Evolutionary conservation across 2,113 vertebrate genomes (phyloP).

Genomic region (Microtus richardsoni): DNA sequence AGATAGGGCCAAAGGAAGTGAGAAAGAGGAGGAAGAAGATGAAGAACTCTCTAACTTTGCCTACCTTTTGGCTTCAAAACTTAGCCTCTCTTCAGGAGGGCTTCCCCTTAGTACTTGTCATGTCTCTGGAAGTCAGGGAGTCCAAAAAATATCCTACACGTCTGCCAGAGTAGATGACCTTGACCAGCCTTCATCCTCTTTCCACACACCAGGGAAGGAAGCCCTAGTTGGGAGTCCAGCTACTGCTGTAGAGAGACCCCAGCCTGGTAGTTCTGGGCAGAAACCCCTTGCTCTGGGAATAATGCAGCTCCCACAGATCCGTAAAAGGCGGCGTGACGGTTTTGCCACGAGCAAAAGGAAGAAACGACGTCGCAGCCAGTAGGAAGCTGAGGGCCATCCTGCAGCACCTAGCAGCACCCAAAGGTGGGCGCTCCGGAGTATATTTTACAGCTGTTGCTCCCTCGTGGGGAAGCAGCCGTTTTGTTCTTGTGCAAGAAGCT

Average conservation of each 20-base stretch:
- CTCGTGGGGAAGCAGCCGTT: background rate
- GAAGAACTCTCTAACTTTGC: conserved; percentile 77
- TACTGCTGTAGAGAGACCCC: conserved; percentile 9
- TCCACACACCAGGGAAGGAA: conserved; percentile 39
- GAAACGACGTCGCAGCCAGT: conserved; percentile 74
- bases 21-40: background rate
- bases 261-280: conserved; percentile 2
- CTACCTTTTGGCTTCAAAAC: conserved; percentile 81
- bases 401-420: background rate
- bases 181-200: background rate
- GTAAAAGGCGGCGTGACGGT: conserved; percentile 69
- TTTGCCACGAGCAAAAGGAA: conserved; percentile 69
- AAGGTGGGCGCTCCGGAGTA: background rate
- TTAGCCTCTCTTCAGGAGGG: conserved; percentile 62
- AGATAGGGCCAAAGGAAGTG: background rate
- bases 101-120: background rate
- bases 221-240: background rate
- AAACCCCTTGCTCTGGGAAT: background rate
- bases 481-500: background rate
- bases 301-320: conserved; percentile 8
- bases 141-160: background rate
- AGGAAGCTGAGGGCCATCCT: background rate
- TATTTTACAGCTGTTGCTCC: background rate
- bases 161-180: background rate
- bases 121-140: background rate